Conservation (phyloP, 1,140 invertebrate species). For the Dinoponera quadriceps region DNA sequence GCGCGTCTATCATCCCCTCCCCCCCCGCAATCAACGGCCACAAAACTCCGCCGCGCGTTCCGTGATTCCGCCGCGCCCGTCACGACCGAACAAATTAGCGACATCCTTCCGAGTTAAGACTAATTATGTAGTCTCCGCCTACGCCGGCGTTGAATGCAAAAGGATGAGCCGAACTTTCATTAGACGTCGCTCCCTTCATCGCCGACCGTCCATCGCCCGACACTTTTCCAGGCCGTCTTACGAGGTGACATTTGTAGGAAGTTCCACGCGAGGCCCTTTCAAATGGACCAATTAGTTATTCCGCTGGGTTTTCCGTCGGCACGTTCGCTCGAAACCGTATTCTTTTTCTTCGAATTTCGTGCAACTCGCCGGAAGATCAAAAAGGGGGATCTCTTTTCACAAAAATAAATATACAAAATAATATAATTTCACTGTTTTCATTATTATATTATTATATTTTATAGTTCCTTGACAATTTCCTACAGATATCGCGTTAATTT, state of each 20-base stretch:
- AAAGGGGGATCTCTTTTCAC: too few species aligned
- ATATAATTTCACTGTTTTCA: too few species aligned
- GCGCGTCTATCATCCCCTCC: too few species aligned
- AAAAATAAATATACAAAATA: too few species aligned
- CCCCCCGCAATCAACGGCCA: conserved; percentile 25
- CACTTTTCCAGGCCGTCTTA: conserved; percentile 17
- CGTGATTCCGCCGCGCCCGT: conserved; percentile 17
- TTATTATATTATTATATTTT: too few species aligned
- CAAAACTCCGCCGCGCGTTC: conserved; percentile 31
- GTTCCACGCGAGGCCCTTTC: conserved; percentile 28
- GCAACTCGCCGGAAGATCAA: too few species aligned
- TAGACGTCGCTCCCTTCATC: conserved; percentile 29
- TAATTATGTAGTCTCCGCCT: conserved; percentile 75
- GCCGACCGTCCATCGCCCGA: background rate
- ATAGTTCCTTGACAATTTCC: too few species aligned
- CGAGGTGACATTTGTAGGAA: conserved; percentile 35
- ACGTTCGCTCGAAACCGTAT: conserved; percentile 44
- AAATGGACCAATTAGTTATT: conserved; percentile 73
- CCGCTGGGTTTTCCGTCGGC: conserved; percentile 46
- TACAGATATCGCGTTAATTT: too few species aligned
- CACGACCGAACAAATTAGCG: conserved; percentile 72
- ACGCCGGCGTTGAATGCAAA: conserved; percentile 68
- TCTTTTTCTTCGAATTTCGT: too few species aligned
- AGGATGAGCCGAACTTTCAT: conserved; percentile 76
- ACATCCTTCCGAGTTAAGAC: conserved; percentile 71